These are phyloP conservation scores for Avahi laniger DNA, from an alignment of 2,797 vertebrate species.

Conservation along the genomic window DNA sequence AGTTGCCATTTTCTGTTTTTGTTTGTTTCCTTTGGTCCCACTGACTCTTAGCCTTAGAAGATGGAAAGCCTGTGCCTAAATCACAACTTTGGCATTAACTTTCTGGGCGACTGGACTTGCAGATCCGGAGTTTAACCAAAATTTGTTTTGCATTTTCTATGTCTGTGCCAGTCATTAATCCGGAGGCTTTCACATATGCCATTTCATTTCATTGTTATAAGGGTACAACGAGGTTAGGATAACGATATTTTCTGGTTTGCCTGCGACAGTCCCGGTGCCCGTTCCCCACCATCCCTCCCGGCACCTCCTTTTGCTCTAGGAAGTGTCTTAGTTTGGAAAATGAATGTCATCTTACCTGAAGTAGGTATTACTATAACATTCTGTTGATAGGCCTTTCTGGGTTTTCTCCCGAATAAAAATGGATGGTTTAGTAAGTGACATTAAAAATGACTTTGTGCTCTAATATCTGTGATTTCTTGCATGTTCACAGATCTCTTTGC, in stretches of 20 bases:
- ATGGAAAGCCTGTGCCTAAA: neutral
- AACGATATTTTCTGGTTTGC: neutral
- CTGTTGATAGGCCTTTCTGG: neutral
- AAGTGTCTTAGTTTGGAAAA: neutral
- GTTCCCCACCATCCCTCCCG: neutral
- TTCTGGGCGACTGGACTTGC: neutral
- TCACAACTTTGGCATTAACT: neutral
- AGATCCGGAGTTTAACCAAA: neutral
- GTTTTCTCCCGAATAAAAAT: neutral
- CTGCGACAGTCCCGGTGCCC: no score
- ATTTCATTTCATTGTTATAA: neutral
- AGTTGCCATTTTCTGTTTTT: neutral
- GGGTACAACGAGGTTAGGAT: neutral
- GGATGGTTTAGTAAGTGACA: neutral
- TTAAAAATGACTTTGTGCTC: neutral
- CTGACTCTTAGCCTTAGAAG: neutral
- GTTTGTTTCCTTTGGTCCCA: neutral
- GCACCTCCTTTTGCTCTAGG: neutral
- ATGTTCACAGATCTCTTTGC: neutral
- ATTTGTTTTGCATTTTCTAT: neutral
- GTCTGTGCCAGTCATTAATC: neutral
- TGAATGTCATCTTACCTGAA: neutral
- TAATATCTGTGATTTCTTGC: neutral
- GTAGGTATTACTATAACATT: neutral
- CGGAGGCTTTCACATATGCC: neutral